A percentile compares a stretch with the other conserved stretches of the same genome.
Evolutionary conservation across 2,888 invertebrate species (phyloP).

Genomic region (Andrena hattorfiana): DNA sequence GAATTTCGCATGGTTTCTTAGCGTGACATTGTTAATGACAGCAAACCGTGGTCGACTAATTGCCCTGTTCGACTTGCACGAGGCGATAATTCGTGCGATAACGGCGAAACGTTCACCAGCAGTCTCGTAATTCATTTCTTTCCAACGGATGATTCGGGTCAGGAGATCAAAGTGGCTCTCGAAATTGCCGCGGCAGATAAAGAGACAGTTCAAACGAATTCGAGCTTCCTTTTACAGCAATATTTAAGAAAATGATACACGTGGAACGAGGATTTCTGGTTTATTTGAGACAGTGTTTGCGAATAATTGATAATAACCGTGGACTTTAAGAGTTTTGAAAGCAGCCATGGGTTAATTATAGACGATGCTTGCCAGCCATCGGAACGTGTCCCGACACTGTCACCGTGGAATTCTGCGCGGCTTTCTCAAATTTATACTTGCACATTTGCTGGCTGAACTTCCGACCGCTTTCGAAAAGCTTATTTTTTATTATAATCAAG

Average conservation of each 20-base stretch:
- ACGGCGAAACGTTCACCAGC: slow-evolving; percentile 26
- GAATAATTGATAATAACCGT: neutral
- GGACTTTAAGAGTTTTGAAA: slow-evolving; percentile 26
- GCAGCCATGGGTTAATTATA: slow-evolving; percentile 68
- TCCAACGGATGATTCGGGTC: slow-evolving; percentile 22
- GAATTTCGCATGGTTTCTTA: neutral
- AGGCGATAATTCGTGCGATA: slow-evolving; percentile 51
- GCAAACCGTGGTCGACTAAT: slow-evolving; percentile 36
- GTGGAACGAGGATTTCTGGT: neutral
- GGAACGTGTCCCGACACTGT: slow-evolving; percentile 42
- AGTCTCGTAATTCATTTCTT: slow-evolving; percentile 26
- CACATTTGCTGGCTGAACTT: neutral
- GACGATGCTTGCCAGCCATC: slow-evolving; percentile 47
- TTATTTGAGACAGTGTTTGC: neutral
- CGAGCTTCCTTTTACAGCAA: neutral
- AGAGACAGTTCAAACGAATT: slow-evolving; percentile 21
- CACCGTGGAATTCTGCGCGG: slow-evolving; percentile 24
- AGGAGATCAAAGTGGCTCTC: slow-evolving; percentile 31
- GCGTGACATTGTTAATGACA: slow-evolving; percentile 26
- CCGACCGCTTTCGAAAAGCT: neutral
- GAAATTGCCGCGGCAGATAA: slow-evolving; percentile 50
- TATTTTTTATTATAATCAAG: slow-evolving; percentile 12
- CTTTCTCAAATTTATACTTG: slow-evolving; percentile 20
- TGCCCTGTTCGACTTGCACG: neutral
- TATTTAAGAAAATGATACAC: neutral